phyloP scores from a whole-genome alignment of 2,113 vertebrate genomes.

The Sarotherodon lohbergeri region DNA sequence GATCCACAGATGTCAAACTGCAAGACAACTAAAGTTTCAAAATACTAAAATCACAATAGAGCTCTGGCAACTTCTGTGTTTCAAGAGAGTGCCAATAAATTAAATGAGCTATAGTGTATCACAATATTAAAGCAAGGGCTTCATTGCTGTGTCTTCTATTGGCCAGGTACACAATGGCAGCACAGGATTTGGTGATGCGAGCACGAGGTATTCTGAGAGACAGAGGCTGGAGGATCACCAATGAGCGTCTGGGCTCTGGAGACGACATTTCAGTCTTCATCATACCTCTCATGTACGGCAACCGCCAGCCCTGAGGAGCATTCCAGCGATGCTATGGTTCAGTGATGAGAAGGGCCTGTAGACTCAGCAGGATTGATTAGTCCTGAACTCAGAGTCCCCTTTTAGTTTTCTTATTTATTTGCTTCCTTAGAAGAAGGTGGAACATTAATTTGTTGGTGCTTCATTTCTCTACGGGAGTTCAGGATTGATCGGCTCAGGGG shows the following conservation, averaged over 20 bases:
- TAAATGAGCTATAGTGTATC: background rate
- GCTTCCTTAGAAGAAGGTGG: background rate
- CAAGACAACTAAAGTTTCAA: background rate
- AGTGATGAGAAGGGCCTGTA: background rate
- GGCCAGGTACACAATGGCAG: slow-evolving; percentile 90
- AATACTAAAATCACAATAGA: background rate
- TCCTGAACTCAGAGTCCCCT: background rate
- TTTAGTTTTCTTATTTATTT: background rate
- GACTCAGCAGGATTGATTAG: background rate
- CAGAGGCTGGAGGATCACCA: slow-evolving; percentile 94
- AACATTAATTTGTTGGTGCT: background rate
- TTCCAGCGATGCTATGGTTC: background rate
- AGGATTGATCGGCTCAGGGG: background rate
- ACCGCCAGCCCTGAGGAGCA: slow-evolving; percentile 75
- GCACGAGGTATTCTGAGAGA: slow-evolving; percentile 92
- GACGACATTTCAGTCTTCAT: slow-evolving; percentile 97
- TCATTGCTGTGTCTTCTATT: background rate
- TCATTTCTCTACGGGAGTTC: background rate
- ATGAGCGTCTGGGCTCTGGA: slow-evolving; percentile 91
- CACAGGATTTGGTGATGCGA: slow-evolving; percentile 96
- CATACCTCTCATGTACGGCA: slow-evolving; percentile 91
- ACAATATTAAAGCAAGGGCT: background rate
- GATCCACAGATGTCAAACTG: background rate
- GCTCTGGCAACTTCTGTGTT: background rate
- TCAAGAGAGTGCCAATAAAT: background rate